Base-by-base conservation (phyloP, 2,888 invertebrate species). In the Dimorphilus gyrociliatus region DNA sequence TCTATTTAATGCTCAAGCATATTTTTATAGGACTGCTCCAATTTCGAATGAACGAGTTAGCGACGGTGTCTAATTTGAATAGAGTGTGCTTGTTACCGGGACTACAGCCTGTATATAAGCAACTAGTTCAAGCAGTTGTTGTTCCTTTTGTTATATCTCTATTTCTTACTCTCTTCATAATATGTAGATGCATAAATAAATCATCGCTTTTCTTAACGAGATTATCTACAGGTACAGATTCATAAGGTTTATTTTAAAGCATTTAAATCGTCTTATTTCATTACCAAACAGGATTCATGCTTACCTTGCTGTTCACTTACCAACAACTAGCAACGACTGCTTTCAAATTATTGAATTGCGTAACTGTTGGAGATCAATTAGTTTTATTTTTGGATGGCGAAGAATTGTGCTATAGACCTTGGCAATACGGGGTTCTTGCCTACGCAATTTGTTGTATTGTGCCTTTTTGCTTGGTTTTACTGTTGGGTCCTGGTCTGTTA, bases 341-440 rank as follows among this genome's bases (percentile, higher is more conserved):
- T 12, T 35, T 42, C 25, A 35, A 36, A 3, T 29, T 42, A 17
- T 34, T 42, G 19, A 42, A 42, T 38, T 42, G 42, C 25, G 42
- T 42, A 3, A 39, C 42, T 2, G 37, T 42, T 2, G 39, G 36
- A 10, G 32, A 34, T 18, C 23, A 31, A 7, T 30, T 15, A 10
- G 39, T 42, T 4, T 29, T 42, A 10, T 42, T 38, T 18, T 36
- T 42, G 15, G 37, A 42, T 16, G 42, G 41, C 15, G 32, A 27
- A 12, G 33, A 38, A 10, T 19, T 30, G 6, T 42, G 42, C 30
- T 42, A 42, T 29, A 23, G 37, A 23, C 21, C 26, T 23, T 42
- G 41, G 42, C 42, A 42, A 35, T 38, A 39, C 27, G 39, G 36
- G 7, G 41, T 42, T 10, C 36, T 42, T 15, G 40, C 30, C 26